Percentiles rank a stretch among this genome's conserved stretches.
phyloP scores from a whole-genome alignment of 2,113 vertebrate species.

The Chamaetylas fuelleborni region DNA sequence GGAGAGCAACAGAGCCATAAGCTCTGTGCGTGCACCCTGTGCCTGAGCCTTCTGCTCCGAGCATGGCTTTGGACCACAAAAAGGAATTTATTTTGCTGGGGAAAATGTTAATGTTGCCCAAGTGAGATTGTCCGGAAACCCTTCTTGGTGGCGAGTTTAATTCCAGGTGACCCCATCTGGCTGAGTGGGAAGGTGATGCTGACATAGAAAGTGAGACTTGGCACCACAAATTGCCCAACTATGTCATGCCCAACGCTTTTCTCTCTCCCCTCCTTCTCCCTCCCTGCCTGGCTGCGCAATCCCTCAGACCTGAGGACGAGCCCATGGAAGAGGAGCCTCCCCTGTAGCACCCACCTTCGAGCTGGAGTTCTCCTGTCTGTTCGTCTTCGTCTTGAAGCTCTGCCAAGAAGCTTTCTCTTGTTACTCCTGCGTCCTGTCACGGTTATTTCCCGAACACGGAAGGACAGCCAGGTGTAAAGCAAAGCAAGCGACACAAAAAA shows the following conservation, averaged over 20 bases:
- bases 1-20: background rate
- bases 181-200: background rate
- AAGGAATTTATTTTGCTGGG: background rate
- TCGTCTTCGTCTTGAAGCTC: conserved; percentile 78
- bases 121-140: background rate
- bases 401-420: conserved; percentile 74
- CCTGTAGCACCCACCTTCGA: conserved; percentile 78
- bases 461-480: conserved; percentile 68
- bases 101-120: fast-evolving
- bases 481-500: conserved; percentile 35
- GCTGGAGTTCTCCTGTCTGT: conserved; percentile 70
- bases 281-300: background rate
- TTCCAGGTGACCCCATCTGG: background rate
- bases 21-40: fast-evolving
- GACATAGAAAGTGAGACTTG: fast-evolving
- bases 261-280: background rate
- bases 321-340: conserved; percentile 96
- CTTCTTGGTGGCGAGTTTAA: background rate
- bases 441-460: conserved; percentile 57
- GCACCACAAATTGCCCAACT: background rate
- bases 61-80: fast-evolving
- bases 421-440: conserved; percentile 65
- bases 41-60: background rate
- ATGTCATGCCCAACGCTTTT: background rate
- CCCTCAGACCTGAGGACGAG: conserved; percentile 85